phyloP scores from a whole-genome alignment of 2,797 vertebrate genomes.

The Trachops cirrhosus region DNA sequence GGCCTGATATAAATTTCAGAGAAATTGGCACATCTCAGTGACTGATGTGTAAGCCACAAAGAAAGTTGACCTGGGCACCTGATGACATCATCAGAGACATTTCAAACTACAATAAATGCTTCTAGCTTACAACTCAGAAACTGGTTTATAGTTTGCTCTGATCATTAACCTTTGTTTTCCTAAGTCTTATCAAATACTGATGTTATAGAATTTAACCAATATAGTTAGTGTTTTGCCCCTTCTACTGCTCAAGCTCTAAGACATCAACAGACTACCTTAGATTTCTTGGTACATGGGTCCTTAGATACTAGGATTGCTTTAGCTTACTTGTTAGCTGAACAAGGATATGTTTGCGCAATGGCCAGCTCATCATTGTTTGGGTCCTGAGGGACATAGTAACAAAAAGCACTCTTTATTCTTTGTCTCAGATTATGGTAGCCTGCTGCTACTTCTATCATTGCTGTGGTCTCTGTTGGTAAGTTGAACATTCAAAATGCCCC shows the following conservation, averaged over 20 bases:
- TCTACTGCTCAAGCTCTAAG: neutral
- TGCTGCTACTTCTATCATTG: neutral
- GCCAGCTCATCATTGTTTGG: neutral
- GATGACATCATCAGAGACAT: neutral
- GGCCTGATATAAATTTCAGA: neutral
- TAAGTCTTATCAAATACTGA: neutral
- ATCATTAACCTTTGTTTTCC: neutral
- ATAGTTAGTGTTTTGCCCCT: neutral
- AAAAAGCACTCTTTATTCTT: neutral
- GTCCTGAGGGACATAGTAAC: neutral
- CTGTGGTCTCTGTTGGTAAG: neutral
- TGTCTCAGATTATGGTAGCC: neutral
- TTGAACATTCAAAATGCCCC: no score
- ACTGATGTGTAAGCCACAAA: neutral
- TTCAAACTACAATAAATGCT: neutral
- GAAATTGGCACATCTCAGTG: neutral
- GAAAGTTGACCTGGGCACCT: neutral
- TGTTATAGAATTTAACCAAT: neutral
- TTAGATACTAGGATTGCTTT: neutral
- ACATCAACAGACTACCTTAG: neutral
- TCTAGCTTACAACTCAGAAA: neutral
- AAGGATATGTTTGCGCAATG: neutral
- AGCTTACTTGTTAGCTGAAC: neutral
- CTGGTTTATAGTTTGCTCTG: neutral
- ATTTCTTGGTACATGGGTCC: neutral